These are phyloP conservation scores for Hemiprocne comata DNA, from an alignment of 2,113 vertebrate genomes.

Conservation along the genomic window DNA sequence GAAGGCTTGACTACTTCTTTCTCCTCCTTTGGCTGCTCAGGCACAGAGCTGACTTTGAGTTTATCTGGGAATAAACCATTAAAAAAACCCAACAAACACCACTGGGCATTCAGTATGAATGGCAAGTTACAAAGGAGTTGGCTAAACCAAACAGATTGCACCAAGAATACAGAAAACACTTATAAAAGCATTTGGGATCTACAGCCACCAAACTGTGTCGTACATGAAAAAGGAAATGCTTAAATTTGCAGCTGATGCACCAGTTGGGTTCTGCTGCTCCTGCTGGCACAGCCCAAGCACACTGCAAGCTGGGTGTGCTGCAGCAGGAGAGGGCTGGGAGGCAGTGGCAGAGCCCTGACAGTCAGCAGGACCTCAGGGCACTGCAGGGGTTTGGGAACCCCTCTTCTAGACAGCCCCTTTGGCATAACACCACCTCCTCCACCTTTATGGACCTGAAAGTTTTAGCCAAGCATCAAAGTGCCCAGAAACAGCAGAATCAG, in stretches of 20 bases:
- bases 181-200: not conserved
- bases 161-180: not conserved
- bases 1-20: constrained; percentile 52
- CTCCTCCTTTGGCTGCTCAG: constrained; percentile 75
- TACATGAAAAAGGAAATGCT: not conserved
- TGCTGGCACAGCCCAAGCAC: not conserved
- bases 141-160: not conserved
- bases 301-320: fast-evolving
- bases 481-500: not conserved
- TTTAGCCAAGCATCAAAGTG: not conserved
- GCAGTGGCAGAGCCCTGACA: not conserved
- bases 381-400: not conserved
- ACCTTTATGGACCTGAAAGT: not conserved
- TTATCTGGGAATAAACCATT: constrained; percentile 66
- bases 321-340: not conserved
- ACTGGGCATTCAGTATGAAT: not conserved
- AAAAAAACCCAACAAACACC: not conserved
- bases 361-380: not conserved
- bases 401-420: not conserved
- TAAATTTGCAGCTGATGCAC: not conserved
- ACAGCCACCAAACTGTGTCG: not conserved
- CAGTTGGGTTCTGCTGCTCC: not conserved
- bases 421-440: not conserved
- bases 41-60: constrained; percentile 69
- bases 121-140: not conserved